Percentiles rank a stretch among this genome's conserved stretches.
Conservation (phyloP, 1,140 invertebrate species). For the Drosophila setifemur region DNA sequence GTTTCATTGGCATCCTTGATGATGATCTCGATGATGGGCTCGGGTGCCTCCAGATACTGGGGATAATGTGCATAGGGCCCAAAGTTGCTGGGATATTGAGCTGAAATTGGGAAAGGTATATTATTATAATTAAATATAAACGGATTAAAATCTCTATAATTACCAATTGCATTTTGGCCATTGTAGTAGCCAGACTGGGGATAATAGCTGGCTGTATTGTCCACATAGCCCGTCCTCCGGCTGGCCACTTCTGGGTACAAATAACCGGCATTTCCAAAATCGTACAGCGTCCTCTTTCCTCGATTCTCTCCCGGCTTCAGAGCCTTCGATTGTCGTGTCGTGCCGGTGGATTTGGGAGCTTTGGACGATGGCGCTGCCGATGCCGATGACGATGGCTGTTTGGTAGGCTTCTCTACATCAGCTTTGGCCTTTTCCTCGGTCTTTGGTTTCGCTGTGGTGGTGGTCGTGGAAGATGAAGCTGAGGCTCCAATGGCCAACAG, state of each 20-base stretch:
- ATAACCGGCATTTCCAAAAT: conserved; percentile 73
- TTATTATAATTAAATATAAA: no score
- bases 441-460: conserved; percentile 39
- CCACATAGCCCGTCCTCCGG: conserved; percentile 64
- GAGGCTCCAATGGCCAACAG: conserved; percentile 49
- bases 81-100: conserved; percentile 62
- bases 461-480: conserved; percentile 11
- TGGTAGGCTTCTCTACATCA: conserved; percentile 27
- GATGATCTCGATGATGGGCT: conserved; percentile 95
- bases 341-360: background rate
- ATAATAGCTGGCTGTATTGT: conserved; percentile 49
- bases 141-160: background rate
- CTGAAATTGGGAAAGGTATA: conserved; percentile 35
- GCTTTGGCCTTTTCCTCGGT: conserved; percentile 36
- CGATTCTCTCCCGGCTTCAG: conserved; percentile 70
- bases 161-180: conserved; percentile 73
- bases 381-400: conserved; percentile 27
- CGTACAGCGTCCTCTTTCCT: conserved; percentile 75
- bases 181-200: conserved; percentile 66
- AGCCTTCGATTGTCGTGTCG: conserved; percentile 52
- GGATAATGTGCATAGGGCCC: conserved; percentile 75
- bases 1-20: conserved; percentile 94
- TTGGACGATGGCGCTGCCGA: conserved; percentile 12
- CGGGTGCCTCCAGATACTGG: conserved; percentile 90
- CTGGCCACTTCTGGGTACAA: conserved; percentile 71